Base-by-base conservation (phyloP, 2,797 vertebrate species). In the Smutsia temminckii region DNA sequence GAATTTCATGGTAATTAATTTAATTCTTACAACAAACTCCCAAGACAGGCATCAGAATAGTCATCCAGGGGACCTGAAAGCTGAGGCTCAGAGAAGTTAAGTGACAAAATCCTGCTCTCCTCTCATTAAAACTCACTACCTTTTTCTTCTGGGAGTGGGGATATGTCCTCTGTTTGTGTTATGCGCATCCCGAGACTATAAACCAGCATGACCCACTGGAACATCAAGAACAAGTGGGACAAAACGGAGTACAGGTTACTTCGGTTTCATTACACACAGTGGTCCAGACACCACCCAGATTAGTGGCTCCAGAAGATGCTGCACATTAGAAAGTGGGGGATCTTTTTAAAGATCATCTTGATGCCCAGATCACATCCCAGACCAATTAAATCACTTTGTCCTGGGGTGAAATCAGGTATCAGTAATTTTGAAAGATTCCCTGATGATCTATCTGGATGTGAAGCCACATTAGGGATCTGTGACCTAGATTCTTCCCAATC, bases 381-480 rank as follows among this genome's bases (percentile, higher is more conserved):
- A 89, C 11, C 17, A n/a, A 89, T 69, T 25, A 94, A 83, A 59
- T 83, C 74, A 91, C 34, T 72, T 11, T 17, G 29, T 89, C n/a
- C 66, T 20, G 37, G 23, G 21, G 4, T 21, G 23, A 49, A 93
- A 20, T 11, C 80, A 86, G 84, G 37, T 6, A 49, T 64, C 29
- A 37, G 13, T 57, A 25, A 69, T 92, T 92, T 88, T 46, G 79
- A 81, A 95, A 95, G 78, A 92, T 63, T 29, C 49, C 64, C 32
- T 69, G 68, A 64, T 89, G 66, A 86, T 69, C 0, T 34, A 86
- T 69, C 0, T 34, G 25, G n/a, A 16, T 13, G 4, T 69, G 57
- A 95, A 69, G 53, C 46, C 75, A 85, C 89, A 10, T 72, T 89
- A 79, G 57, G 25, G 11, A 79, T 25, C 34, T 79, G 13, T 29